These are phyloP conservation scores for Enteromius paludinosus DNA, from an alignment of 2,797 vertebrate genomes.

Conservation along the genomic window DNA sequence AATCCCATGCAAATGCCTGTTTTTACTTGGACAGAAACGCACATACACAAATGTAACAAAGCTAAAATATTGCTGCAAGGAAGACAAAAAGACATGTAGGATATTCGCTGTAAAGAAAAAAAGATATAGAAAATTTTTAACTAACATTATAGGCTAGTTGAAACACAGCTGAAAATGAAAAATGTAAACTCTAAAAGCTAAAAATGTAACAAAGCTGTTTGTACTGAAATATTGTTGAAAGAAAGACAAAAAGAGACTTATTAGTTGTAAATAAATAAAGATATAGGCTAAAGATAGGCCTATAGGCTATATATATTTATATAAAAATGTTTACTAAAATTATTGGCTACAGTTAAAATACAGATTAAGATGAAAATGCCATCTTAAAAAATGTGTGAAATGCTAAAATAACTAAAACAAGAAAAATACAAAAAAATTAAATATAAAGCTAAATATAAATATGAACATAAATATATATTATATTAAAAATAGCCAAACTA, in stretches of 20 bases:
- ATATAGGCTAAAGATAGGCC: no score
- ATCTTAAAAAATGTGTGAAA: neutral
- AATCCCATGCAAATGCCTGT: neutral
- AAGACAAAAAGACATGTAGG: neutral
- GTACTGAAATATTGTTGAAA: no score
- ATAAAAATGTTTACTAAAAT: neutral
- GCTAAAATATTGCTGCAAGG: neutral
- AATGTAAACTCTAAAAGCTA: neutral
- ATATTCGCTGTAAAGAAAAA: neutral
- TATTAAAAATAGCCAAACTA: neutral
- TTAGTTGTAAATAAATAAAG: no score
- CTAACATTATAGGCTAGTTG: neutral
- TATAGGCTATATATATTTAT: no score
- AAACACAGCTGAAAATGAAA: neutral
- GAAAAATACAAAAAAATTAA: neutral
- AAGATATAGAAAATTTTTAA: neutral
- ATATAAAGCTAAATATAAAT: neutral
- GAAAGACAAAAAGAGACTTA: no score
- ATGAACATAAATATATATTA: no score
- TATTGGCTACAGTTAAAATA: neutral
- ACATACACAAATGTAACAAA: neutral
- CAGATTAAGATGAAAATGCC: neutral
- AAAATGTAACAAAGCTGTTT: no score
- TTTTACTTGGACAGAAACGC: neutral
- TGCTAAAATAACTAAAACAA: neutral